Conservation (phyloP, 2,888 invertebrate species). For the Drosophila kambysellisi region DNA sequence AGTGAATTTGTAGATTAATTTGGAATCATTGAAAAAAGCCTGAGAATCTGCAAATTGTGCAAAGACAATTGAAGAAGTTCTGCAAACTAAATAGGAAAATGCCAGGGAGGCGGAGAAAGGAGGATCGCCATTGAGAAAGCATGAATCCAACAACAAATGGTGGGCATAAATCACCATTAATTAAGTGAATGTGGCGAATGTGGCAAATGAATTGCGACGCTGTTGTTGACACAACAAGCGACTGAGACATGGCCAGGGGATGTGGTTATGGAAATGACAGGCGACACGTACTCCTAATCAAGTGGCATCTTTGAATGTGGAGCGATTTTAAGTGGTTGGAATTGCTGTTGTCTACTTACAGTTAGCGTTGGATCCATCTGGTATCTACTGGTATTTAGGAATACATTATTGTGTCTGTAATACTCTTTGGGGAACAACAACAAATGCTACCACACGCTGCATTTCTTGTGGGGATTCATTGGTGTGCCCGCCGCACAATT, state of each 20-base stretch:
- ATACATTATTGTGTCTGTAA: slow-evolving; percentile 43
- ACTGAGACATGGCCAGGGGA: background rate
- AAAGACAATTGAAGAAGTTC: slow-evolving; percentile 66
- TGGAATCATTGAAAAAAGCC: slow-evolving; percentile 12
- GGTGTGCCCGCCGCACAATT: slow-evolving; percentile 89
- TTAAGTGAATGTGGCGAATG: slow-evolving; percentile 54
- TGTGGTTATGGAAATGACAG: slow-evolving; percentile 2
- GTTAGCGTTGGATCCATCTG: slow-evolving; percentile 42
- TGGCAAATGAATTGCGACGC: slow-evolving; percentile 65
- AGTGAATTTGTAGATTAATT: background rate
- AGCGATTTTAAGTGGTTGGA: slow-evolving; percentile 28
- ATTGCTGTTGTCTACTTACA: slow-evolving; percentile 41
- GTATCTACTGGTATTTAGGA: slow-evolving; percentile 34
- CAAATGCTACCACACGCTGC: slow-evolving; percentile 89
- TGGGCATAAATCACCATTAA: slow-evolving; percentile 77
- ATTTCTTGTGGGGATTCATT: slow-evolving; percentile 92
- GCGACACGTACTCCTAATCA: slow-evolving; percentile 36
- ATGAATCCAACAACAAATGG: slow-evolving; percentile 33
- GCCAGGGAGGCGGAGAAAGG: background rate
- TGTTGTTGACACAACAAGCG: slow-evolving; percentile 64
- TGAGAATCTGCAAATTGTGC: slow-evolving; percentile 29
- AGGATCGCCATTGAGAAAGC: slow-evolving; percentile 7
- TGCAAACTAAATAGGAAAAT: background rate
- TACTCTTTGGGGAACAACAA: slow-evolving; percentile 53
- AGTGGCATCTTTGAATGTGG: slow-evolving; percentile 40